phyloP scores from a whole-genome alignment of 2,113 vertebrate species.

The Gavia stellata region DNA sequence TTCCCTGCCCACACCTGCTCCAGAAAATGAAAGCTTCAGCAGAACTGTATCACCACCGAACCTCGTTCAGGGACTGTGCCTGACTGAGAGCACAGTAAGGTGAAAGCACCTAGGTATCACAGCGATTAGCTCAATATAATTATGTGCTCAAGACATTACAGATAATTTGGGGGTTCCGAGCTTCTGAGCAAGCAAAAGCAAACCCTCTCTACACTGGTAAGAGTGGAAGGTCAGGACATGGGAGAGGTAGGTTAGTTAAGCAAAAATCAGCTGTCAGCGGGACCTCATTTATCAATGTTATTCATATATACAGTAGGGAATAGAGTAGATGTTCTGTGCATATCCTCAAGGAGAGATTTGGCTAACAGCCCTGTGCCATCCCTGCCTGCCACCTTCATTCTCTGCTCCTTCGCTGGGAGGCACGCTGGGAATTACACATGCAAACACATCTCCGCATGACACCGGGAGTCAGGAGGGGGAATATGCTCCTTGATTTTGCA shows the following conservation, averaged over 20 bases:
- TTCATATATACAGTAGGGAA: neutral
- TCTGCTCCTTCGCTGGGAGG: neutral
- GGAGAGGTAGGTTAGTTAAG: neutral
- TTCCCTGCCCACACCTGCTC: neutral
- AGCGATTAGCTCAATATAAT: neutral
- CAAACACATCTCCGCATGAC: neutral
- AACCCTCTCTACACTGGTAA: neutral
- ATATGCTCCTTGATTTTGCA: rapidly evolving
- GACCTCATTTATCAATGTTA: neutral
- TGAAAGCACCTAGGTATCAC: neutral
- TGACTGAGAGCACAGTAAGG: neutral
- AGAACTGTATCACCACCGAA: neutral
- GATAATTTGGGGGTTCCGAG: constrained; percentile 8
- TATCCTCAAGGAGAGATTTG: neutral
- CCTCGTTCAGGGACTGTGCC: neutral
- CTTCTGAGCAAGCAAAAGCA: neutral
- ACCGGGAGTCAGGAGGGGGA: neutral
- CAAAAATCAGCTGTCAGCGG: neutral
- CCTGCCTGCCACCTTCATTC: neutral
- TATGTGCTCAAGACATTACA: neutral
- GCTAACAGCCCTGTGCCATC: neutral
- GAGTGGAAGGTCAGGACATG: neutral
- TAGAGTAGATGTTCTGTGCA: neutral
- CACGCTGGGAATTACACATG: neutral
- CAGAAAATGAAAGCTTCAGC: neutral